Percentiles rank a stretch among this genome's conserved stretches.
phyloP scores from a whole-genome alignment of 2,797 vertebrate genomes.

The Helostoma temminkii region DNA sequence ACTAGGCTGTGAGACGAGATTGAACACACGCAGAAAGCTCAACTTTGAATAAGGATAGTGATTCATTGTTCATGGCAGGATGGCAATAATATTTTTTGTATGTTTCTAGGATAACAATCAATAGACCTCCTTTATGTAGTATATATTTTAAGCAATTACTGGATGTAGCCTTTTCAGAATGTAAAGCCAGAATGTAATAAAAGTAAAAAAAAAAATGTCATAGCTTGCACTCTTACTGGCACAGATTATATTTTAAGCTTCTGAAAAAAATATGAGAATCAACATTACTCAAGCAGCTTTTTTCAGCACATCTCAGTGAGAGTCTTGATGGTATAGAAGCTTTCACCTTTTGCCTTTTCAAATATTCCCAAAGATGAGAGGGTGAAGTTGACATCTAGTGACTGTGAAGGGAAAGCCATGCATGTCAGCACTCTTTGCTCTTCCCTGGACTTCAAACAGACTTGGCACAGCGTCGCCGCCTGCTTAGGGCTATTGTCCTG shows the following conservation, averaged over 20 bases:
- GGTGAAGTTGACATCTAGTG: conserved; percentile 33
- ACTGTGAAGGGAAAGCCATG: conserved; percentile 41
- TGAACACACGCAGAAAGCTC: not conserved
- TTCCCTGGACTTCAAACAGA: conserved; percentile 62
- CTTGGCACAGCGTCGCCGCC: conserved; percentile 24
- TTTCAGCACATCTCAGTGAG: conserved; percentile 18
- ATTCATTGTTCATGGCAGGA: conserved; percentile 4
- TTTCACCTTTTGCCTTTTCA: conserved; percentile 64
- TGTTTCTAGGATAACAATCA: not conserved
- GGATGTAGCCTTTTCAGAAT: not conserved
- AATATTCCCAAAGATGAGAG: conserved; percentile 59
- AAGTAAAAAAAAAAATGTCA: not conserved
- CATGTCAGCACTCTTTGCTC: conserved; percentile 55
- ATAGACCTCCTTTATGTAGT: too few relatives aligned
- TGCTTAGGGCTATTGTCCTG: conserved; percentile 52
- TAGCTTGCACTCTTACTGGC: conserved; percentile 2
- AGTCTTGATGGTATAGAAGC: conserved; percentile 49
- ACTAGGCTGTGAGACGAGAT: not conserved
- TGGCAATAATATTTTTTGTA: too few relatives aligned
- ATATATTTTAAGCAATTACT: too few relatives aligned
- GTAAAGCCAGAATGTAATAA: not conserved
- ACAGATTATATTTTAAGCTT: conserved; percentile 17
- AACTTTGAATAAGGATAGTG: not conserved
- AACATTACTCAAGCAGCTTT: conserved; percentile 23
- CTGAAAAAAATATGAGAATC: conserved; percentile 26